phyloP scores from a whole-genome alignment of 2,113 vertebrate genomes.

The Silurus glanis region DNA sequence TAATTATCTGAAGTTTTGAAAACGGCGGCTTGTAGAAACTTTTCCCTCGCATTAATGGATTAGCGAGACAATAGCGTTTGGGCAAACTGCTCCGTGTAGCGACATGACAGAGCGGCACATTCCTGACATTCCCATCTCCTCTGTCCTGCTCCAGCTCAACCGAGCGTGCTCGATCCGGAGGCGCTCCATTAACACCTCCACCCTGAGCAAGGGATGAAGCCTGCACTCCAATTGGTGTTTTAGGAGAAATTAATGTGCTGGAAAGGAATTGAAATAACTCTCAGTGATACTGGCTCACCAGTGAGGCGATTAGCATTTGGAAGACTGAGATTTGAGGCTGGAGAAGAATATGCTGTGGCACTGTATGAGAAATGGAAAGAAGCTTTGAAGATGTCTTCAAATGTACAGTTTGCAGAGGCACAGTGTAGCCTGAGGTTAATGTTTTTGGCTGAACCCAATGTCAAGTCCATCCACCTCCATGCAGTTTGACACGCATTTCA shows the following conservation, averaged over 20 bases:
- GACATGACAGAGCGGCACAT: slow-evolving; percentile 62
- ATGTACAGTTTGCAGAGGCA: neutral
- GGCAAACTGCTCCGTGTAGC: slow-evolving; percentile 54
- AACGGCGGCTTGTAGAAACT: neutral
- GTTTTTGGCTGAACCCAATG: neutral
- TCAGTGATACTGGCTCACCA: neutral
- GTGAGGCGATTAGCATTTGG: neutral
- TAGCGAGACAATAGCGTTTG: slow-evolving; percentile 25
- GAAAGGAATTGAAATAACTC: slow-evolving; percentile 24
- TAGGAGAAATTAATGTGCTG: slow-evolving; percentile 20
- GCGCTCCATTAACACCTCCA: slow-evolving; percentile 34
- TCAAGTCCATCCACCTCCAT: neutral
- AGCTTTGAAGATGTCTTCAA: neutral
- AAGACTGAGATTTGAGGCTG: neutral
- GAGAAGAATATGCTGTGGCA: neutral
- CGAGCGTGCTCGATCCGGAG: slow-evolving; percentile 7
- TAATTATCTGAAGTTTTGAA: slow-evolving; percentile 8
- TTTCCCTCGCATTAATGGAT: slow-evolving; percentile 1
- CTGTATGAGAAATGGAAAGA: neutral
- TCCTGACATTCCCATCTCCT: slow-evolving; percentile 58
- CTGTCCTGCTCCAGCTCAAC: neutral
- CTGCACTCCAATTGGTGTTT: neutral
- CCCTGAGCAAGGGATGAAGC: slow-evolving; percentile 9
- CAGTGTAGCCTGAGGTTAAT: no score
- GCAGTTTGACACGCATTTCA: neutral